Percentiles rank a stretch among this genome's conserved stretches.
These are phyloP conservation scores for Catajapyx aquilonaris DNA, from an alignment of 1,140 invertebrate genomes.

Conservation along the genomic window DNA sequence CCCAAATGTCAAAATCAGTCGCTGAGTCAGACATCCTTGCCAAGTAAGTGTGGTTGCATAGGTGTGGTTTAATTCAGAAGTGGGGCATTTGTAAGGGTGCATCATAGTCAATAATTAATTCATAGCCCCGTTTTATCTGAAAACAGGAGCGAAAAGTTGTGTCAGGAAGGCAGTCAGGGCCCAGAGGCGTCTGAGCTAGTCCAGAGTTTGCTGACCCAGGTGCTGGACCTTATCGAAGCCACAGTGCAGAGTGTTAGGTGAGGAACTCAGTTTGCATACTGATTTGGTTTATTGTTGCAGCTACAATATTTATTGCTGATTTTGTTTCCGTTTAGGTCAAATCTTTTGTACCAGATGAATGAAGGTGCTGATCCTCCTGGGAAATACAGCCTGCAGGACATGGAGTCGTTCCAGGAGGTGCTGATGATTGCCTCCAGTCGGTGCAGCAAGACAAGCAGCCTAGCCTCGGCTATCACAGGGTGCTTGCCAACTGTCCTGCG, in stretches of 20 bases:
- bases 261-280: too few relatives aligned
- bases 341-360: constrained; percentile 27
- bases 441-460: constrained; percentile 23
- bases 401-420: constrained; percentile 29
- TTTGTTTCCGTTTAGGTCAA: constrained; percentile 19
- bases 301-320: not conserved
- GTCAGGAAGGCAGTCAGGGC: too few relatives aligned
- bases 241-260: too few relatives aligned
- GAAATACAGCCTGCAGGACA: constrained; percentile 27
- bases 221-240: constrained; percentile 33
- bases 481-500: constrained; percentile 32
- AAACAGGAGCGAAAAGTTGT: too few relatives aligned
- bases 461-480: constrained; percentile 29
- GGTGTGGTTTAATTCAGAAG: too few relatives aligned
- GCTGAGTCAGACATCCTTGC: constrained; percentile 10
- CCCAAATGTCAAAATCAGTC: constrained; percentile 10
- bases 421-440: constrained; percentile 34
- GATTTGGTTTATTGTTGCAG: too few relatives aligned
- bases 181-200: too few relatives aligned
- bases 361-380: constrained; percentile 24
- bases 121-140: too few relatives aligned
- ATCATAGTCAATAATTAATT: too few relatives aligned
- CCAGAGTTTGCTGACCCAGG: constrained; percentile 35
- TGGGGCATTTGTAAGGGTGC: too few relatives aligned
- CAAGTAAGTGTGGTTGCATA: too few relatives aligned